A percentile compares a stretch with the other conserved stretches of the same genome.
phyloP scores from a whole-genome alignment of 2,113 vertebrate species.

The Potamarius usumacintae region DNA sequence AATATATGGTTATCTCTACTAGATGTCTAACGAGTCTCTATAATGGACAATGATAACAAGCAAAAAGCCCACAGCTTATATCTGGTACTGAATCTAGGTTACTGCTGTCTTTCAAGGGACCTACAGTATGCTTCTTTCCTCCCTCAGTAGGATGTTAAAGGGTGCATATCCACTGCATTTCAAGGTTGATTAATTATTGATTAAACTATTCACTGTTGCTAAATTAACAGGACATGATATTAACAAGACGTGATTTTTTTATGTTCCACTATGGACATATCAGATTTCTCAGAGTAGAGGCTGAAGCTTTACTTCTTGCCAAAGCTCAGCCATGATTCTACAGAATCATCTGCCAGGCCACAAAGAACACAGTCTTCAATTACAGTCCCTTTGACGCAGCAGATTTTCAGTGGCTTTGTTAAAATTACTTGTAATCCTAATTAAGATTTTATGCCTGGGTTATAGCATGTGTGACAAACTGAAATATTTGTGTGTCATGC shows the following conservation, averaged over 20 bases:
- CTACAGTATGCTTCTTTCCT: neutral
- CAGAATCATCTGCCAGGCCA: conserved; percentile 20
- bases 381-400: neutral
- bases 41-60: neutral
- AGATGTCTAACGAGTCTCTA: neutral
- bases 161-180: neutral
- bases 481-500: neutral
- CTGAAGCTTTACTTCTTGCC: conserved; percentile 8
- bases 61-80: conserved; percentile 3
- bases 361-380: conserved; percentile 6
- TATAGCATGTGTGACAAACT: neutral
- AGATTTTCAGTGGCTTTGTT: conserved; percentile 23
- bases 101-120: neutral
- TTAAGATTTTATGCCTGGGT: conserved; percentile 9
- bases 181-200: conserved; percentile 25
- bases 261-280: conserved; percentile 25
- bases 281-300: conserved; percentile 1
- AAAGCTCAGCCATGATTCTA: conserved; percentile 27
- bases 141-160: neutral
- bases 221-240: conserved; percentile 3
- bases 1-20: neutral
- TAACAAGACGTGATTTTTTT: conserved; percentile 1
- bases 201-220: conserved; percentile 15
- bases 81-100: neutral
- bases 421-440: conserved; percentile 18